phyloP scores from a whole-genome alignment of 2,113 vertebrate species.

The Engystomops pustulosus region DNA sequence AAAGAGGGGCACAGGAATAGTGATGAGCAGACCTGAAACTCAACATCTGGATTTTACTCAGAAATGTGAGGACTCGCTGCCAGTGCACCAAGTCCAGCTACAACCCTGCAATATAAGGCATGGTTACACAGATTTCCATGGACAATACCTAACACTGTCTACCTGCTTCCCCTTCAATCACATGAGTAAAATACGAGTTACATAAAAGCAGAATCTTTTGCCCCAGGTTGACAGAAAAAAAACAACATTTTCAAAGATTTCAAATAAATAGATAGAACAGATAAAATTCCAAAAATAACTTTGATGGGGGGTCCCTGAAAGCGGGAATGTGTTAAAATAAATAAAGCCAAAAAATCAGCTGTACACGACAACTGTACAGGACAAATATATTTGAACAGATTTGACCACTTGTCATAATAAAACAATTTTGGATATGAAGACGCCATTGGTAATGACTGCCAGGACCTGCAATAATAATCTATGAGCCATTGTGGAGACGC shows the following conservation, averaged over 20 bases:
- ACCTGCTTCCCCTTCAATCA: no score
- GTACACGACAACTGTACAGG: background rate
- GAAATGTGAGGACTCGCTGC: no score
- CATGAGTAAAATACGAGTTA: background rate
- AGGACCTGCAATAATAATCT: background rate
- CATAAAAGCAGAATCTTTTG: background rate
- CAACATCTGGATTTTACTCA: no score
- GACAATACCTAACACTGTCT: no score
- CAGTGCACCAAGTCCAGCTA: no score
- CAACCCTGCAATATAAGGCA: no score
- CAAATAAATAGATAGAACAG: background rate
- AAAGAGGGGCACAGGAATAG: no score
- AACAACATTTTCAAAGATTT: background rate
- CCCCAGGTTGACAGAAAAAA: background rate
- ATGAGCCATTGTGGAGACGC: background rate
- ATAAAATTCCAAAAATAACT: background rate
- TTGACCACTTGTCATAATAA: constrained; percentile 14
- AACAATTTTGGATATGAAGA: background rate
- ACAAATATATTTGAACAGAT: background rate
- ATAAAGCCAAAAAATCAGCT: background rate
- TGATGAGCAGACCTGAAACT: no score
- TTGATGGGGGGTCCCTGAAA: background rate
- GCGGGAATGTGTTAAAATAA: background rate
- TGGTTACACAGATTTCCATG: no score
- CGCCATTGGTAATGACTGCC: background rate